Evolutionary conservation across 2,888 invertebrate genomes (phyloP).

Genomic region (Ectemnius cavifrons): DNA sequence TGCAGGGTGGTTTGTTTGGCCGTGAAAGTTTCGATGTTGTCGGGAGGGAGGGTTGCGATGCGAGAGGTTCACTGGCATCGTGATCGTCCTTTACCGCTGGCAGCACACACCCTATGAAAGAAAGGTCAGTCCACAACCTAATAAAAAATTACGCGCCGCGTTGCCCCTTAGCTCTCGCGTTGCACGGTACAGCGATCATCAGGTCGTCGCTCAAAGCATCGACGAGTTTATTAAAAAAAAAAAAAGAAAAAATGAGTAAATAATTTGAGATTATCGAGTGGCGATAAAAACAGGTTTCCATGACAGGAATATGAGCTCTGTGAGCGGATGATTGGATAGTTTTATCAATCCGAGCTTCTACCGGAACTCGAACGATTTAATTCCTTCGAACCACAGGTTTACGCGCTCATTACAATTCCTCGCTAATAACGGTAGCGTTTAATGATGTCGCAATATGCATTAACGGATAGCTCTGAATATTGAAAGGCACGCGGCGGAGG

Average conservation of each 20-base stretch:
- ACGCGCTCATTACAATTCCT: neutral
- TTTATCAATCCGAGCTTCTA: no score
- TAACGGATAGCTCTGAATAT: neutral
- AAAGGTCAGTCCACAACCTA: conserved; percentile 58
- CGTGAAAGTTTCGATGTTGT: no score
- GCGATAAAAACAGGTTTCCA: conserved; percentile 45
- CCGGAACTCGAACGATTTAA: neutral
- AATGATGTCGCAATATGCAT: conserved; percentile 2
- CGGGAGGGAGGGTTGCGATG: conserved; percentile 43
- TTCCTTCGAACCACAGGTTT: neutral
- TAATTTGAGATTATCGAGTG: conserved; percentile 47
- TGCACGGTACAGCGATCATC: conserved; percentile 59
- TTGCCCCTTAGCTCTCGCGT: conserved; percentile 35
- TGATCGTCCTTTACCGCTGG: conserved; percentile 47
- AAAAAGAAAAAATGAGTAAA: conserved; percentile 60
- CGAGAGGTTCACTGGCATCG: conserved; percentile 58
- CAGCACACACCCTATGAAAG: conserved; percentile 52
- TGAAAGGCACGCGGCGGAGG: neutral
- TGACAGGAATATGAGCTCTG: neutral
- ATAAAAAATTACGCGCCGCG: conserved; percentile 59
- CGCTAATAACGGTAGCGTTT: conserved; percentile 1
- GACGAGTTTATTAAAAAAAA: conserved; percentile 56
- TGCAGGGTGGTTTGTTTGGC: no score
- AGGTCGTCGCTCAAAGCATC: conserved; percentile 49
- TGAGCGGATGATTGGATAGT: neutral